Evolutionary conservation across 2,113 vertebrate genomes (phyloP), one percentile per base, ranked within the genome.

Genomic region (Nerophis lumbriciformis): DNA sequence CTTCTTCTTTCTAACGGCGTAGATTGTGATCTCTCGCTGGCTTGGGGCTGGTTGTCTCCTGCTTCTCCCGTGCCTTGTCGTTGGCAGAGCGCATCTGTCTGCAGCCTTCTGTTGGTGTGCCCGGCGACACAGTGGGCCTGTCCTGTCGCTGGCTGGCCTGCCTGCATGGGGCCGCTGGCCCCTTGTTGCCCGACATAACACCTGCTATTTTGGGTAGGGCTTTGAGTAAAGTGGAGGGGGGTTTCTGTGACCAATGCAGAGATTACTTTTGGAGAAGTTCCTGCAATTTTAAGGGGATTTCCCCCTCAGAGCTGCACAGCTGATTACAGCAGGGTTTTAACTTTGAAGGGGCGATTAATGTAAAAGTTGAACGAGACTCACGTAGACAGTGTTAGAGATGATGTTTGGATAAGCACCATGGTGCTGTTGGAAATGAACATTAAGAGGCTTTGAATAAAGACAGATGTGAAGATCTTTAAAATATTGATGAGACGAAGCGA

Each of bases 271-370:
- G 75, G 75, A 76, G 53, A 7, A 15, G 69, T 79, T 82, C 77
- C 77, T 84, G 68, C 80, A 63, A 81, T 88, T 77, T 78, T 66
- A 71, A 65, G 69, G 69, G 76, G 84, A 80, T 85, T 87, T 87
- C 73, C 83, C 28, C 73, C 37, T 56, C 63, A 63, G 71, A 80
- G 70, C 68, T 1, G 4, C 73, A 67, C 78, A 83, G 62, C 68
- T 82, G 71, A 85, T 87, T 82, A 64, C 73, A 82, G 1, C 0
- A 74, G 66, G 60, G 57, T 63, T 87, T 79, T 77, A 71, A 80
- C 78, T 68, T 75, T 78, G 68, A 72, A 74, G 77, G 68, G 63
- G 39, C 1, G 28, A 60, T 61, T 65, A 49, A 49, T 53, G 63
- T 65, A 28, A 69, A 21, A 6, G 55, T 53, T 21, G 49, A 59